These are phyloP conservation scores for Netelia virgata DNA, from an alignment of 2,888 invertebrate species.

Conservation along the genomic window DNA sequence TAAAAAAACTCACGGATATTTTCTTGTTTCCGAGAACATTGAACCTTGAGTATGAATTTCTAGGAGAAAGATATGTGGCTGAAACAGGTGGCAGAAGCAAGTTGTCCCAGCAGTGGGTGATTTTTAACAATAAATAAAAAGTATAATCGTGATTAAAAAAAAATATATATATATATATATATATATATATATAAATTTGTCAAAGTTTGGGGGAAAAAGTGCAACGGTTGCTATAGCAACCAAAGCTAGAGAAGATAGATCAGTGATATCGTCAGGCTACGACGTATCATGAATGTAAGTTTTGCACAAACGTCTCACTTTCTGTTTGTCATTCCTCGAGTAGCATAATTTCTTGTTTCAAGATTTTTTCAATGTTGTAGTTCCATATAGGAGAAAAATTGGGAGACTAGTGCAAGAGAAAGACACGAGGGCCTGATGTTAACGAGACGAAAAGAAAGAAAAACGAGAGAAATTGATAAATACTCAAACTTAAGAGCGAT, in stretches of 20 bases:
- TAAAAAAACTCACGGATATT: not conserved
- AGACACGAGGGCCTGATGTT: slow-evolving; percentile 5
- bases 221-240: slow-evolving; percentile 26
- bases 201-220: not conserved
- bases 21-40: not conserved
- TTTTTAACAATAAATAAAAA: not conserved
- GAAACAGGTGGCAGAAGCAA: slow-evolving; percentile 8
- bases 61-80: not conserved
- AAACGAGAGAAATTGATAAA: slow-evolving; percentile 16
- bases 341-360: slow-evolving; percentile 22
- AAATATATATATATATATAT: not conserved
- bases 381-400: slow-evolving; percentile 18
- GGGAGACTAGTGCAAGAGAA: not conserved
- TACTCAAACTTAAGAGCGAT: slow-evolving; percentile 1
- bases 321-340: slow-evolving; percentile 34
- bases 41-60: not conserved
- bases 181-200: not conserved
- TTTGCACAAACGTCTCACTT: slow-evolving; percentile 28
- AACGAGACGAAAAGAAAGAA: not conserved
- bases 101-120: not conserved
- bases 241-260: slow-evolving; percentile 13
- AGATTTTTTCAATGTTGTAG: slow-evolving; percentile 29
- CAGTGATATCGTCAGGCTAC: slow-evolving; percentile 43
- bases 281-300: slow-evolving; percentile 74
- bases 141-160: not conserved